Conservation (phyloP, 2,113 vertebrate species). For the Ptyas mucosa region DNA sequence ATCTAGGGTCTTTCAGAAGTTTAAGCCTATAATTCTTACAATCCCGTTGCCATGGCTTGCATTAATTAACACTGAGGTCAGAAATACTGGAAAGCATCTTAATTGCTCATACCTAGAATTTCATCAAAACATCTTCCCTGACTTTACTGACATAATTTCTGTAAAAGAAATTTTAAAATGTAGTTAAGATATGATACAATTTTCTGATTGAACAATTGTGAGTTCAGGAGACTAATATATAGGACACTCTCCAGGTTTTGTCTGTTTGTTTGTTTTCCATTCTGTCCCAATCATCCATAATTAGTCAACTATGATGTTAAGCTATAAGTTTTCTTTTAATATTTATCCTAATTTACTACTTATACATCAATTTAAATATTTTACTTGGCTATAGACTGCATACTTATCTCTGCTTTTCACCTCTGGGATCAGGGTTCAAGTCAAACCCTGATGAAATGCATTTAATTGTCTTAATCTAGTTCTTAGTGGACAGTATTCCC, state of each 20-base stretch:
- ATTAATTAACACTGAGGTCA: not conserved
- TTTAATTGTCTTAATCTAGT: constrained; percentile 70
- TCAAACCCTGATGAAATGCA: constrained; percentile 69
- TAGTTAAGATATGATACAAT: not conserved
- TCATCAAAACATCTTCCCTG: not conserved
- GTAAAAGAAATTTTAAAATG: not conserved
- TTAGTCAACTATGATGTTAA: constrained; percentile 28
- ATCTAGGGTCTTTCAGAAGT: not conserved
- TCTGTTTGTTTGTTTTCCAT: not conserved
- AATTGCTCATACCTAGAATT: not conserved
- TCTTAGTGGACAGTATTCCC: constrained; percentile 70
- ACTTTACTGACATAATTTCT: not conserved
- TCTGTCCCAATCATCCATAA: not conserved
- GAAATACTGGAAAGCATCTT: not conserved
- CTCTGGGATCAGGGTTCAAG: constrained; percentile 69
- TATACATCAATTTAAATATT: constrained; percentile 69
- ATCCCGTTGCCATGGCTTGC: not conserved
- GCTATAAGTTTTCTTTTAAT: constrained; percentile 56
- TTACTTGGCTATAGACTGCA: constrained; percentile 63
- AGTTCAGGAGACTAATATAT: constrained; percentile 1
- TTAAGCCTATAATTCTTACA: not conserved
- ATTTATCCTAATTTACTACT: constrained; percentile 57
- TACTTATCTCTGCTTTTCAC: constrained; percentile 68
- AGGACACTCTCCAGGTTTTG: not conserved
- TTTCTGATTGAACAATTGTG: not conserved